Evolutionary conservation across 2,113 vertebrate genomes (phyloP).

Genomic region (Grus americana): DNA sequence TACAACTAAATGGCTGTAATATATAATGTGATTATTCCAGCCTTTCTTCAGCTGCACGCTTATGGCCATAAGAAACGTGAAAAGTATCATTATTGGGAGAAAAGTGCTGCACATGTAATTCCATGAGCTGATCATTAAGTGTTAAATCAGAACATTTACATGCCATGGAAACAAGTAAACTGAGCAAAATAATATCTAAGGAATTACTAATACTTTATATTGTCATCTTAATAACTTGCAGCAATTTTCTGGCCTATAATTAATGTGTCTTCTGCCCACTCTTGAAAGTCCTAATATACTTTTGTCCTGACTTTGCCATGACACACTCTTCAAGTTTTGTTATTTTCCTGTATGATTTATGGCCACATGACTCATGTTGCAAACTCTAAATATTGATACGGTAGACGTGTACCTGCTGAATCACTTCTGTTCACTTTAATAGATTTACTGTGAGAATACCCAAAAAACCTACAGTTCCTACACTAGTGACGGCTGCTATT

Average conservation of each 20-base stretch:
- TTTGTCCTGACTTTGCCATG: not conserved
- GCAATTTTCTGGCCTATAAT: not conserved
- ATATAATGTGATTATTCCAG: slow-evolving; percentile 52
- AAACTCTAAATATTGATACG: fast-evolving
- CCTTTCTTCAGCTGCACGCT: not conserved
- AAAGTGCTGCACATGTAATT: not conserved
- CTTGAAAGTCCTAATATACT: not conserved
- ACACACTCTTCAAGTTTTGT: not conserved
- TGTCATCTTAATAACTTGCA: not conserved
- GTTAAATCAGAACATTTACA: slow-evolving; percentile 17
- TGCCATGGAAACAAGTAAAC: not conserved
- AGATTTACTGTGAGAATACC: no score
- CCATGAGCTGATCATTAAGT: not conserved
- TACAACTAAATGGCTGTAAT: slow-evolving; percentile 57
- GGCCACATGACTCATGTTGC: not conserved
- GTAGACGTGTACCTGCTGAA: not conserved
- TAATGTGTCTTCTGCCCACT: not conserved
- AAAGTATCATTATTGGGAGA: not conserved
- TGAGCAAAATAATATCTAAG: not conserved
- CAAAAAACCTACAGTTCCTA: not conserved
- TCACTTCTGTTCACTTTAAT: not conserved
- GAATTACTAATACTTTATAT: not conserved
- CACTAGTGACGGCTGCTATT: fast-evolving
- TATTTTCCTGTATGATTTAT: not conserved
- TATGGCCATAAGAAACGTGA: not conserved